Percentiles rank a stretch among this genome's conserved stretches.
Conservation (phyloP, 1,140 invertebrate species). For the Eciton burchellii region DNA sequence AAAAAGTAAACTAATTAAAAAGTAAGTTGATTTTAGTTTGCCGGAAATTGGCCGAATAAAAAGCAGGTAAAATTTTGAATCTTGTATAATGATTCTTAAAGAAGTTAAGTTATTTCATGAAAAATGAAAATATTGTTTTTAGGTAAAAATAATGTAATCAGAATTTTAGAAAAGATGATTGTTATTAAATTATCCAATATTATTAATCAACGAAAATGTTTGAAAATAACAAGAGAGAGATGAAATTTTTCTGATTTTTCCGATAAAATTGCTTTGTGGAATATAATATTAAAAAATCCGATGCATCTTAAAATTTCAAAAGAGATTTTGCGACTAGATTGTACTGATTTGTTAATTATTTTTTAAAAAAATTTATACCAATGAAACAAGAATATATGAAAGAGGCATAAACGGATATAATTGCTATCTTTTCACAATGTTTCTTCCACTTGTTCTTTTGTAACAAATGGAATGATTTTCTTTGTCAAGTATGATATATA, state of each 20-base stretch:
- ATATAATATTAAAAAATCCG: not conserved
- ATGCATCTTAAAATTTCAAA: not conserved
- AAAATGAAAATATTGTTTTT: no score
- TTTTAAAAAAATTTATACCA: constrained; percentile 40
- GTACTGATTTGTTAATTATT: constrained; percentile 29
- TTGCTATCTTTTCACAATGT: constrained; percentile 33
- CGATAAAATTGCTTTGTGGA: not conserved
- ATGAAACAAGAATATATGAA: constrained; percentile 11
- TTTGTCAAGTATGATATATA: not conserved
- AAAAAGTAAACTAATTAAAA: no score
- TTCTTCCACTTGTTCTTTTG: constrained; percentile 16
- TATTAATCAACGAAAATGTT: not conserved
- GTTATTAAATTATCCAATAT: not conserved
- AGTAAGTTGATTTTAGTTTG: no score
- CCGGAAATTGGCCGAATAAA: no score
- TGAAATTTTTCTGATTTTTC: not conserved
- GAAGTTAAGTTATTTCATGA: no score
- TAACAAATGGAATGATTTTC: not conserved
- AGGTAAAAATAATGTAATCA: not conserved
- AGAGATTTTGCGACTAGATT: not conserved
- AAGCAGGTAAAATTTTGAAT: no score
- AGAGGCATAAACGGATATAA: not conserved
- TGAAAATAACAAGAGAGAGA: not conserved
- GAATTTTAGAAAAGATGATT: constrained; percentile 2
- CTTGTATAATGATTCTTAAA: no score